Percentiles rank a stretch among this genome's conserved stretches.
phyloP scores from a whole-genome alignment of 2,113 vertebrate genomes.

The Cariama cristata region DNA sequence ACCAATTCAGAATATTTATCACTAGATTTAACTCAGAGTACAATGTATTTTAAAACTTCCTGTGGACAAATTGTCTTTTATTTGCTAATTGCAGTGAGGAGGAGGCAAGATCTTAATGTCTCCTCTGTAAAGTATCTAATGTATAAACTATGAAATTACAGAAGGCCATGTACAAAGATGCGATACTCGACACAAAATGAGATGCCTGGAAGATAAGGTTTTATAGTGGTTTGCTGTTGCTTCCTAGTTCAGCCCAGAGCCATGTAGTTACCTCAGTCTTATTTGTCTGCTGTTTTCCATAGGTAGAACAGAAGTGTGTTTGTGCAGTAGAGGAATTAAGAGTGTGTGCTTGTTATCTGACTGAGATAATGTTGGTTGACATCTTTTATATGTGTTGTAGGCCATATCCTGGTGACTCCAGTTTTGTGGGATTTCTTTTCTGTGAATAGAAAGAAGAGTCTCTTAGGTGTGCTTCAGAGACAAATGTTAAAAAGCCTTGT shows the following conservation, averaged over 20 bases:
- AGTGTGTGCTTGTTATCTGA: background rate
- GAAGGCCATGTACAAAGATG: background rate
- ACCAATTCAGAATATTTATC: background rate
- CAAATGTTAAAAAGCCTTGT: background rate
- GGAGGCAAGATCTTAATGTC: background rate
- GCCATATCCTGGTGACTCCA: background rate
- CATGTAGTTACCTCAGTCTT: background rate
- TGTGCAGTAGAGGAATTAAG: background rate
- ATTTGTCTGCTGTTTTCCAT: background rate
- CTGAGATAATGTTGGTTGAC: background rate
- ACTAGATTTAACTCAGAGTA: background rate
- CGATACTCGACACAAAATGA: background rate
- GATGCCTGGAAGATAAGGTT: background rate
- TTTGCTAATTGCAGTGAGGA: background rate
- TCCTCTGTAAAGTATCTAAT: background rate
- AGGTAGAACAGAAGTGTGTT: background rate
- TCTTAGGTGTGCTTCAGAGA: background rate
- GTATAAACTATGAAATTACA: background rate
- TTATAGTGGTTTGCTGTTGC: background rate
- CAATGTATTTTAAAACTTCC: background rate
- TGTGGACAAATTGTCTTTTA: background rate
- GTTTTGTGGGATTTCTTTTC: background rate
- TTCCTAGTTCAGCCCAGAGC: background rate
- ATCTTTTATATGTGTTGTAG: background rate
- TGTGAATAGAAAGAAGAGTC: background rate